Evolutionary conservation across 92 coral and sea anemone genomes (phyloP), one percentile per base, ranked within the genome.

Genomic region (Paragorgia papillata): DNA sequence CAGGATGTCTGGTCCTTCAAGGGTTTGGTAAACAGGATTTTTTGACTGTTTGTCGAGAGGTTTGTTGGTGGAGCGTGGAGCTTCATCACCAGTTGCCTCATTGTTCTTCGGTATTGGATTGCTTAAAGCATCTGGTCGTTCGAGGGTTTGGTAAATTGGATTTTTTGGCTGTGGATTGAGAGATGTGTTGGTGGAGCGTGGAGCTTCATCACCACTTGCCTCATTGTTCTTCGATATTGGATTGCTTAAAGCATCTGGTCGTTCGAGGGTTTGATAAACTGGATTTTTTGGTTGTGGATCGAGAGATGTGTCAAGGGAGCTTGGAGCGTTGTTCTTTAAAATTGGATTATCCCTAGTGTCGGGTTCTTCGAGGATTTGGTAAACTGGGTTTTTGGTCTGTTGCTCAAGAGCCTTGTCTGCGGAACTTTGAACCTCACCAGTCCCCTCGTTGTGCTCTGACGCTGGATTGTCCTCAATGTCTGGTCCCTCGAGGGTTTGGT

Each of bases 401-500:
- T n/a, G n/a, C n/a, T n/a, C n/a, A n/a, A n/a, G n/a, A n/a, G n/a
- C n/a, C n/a, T n/a, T n/a, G n/a, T n/a, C n/a, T n/a, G n/a, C n/a
- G n/a, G n/a, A n/a, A n/a, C n/a, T n/a, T n/a, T n/a, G n/a, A n/a
- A n/a, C n/a, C n/a, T n/a, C n/a, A n/a, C n/a, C n/a, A n/a, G n/a
- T n/a, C n/a, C n/a, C n/a, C n/a, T n/a, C n/a, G n/a, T n/a, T n/a
- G n/a, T 37, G 43, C 4, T 10, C 10, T 10, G 43, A 4, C 4
- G 4, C 10, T 37, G 43, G 43, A 37, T 37, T 37, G 26, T 66
- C 43, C 22, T 26, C 73, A n/a, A 54, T 28, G 0, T 30, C 53
- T 43, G 34, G 57, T 39, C 40, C 41, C 29, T 68, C 75, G 22
- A 49, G 39, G 10, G 75, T 46, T 8, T 46, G 75, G 29, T 68